phyloP scores from a whole-genome alignment of 2,888 invertebrate genomes.

The Stegana nigrithorax region DNA sequence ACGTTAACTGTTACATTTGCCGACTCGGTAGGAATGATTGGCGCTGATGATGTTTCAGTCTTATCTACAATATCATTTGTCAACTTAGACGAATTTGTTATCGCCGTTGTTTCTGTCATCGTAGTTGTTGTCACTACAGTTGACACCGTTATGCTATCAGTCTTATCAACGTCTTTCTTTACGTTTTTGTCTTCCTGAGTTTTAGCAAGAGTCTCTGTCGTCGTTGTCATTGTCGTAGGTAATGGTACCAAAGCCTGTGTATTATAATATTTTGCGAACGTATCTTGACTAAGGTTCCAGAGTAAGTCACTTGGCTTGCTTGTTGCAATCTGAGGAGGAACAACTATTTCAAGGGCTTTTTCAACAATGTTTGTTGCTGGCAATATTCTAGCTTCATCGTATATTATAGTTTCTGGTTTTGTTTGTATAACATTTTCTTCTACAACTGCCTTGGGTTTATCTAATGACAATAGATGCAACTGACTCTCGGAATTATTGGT shows the following conservation, averaged over 20 bases:
- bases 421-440: constrained; percentile 16
- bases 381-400: background rate
- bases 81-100: constrained; percentile 37
- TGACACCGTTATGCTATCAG: constrained; percentile 51
- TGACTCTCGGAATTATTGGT: constrained; percentile 74
- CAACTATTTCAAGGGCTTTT: background rate
- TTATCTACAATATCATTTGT: constrained; percentile 48
- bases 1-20: constrained; percentile 24
- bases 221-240: too few relatives aligned
- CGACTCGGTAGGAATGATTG: constrained; percentile 47
- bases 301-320: too few relatives aligned
- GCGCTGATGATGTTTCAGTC: constrained; percentile 54
- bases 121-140: constrained; percentile 48
- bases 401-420: background rate
- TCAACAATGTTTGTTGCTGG: background rate
- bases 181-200: constrained; percentile 53
- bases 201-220: constrained; percentile 28
- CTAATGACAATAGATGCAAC: constrained; percentile 56
- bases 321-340: background rate
- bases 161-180: constrained; percentile 44
- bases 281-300: constrained; percentile 50
- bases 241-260: too few relatives aligned
- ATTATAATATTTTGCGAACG: constrained; percentile 41
- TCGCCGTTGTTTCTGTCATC: constrained; percentile 44
- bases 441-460: constrained; percentile 7